A percentile compares a stretch with the other conserved stretches of the same genome.
These are phyloP conservation scores for Ceyx margarethae DNA, from an alignment of 2,113 vertebrate genomes.

Conservation along the genomic window DNA sequence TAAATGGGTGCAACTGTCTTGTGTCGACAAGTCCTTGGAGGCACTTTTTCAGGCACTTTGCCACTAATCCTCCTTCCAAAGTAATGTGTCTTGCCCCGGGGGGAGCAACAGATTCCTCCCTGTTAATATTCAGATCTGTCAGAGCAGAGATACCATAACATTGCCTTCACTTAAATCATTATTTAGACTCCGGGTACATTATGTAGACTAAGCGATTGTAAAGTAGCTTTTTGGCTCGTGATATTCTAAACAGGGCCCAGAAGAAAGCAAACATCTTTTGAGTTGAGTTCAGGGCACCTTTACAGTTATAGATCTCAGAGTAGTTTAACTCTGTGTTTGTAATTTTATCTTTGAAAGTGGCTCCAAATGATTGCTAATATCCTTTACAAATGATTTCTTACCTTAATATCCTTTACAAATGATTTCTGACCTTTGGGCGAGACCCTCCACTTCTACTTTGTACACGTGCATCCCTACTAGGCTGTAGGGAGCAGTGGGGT, in stretches of 20 bases:
- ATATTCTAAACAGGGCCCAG: background rate
- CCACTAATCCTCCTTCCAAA: background rate
- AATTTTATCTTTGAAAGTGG: background rate
- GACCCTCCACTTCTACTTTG: background rate
- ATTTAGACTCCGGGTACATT: conserved; percentile 3
- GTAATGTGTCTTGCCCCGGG: background rate
- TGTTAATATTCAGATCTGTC: conserved; percentile 11
- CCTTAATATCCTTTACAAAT: background rate
- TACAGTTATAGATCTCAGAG: background rate
- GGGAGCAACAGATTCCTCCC: conserved; percentile 5
- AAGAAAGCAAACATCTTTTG: background rate
- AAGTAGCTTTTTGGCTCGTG: conserved; percentile 33
- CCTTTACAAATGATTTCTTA: background rate
- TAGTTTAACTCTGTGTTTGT: background rate
- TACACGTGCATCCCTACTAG: no score
- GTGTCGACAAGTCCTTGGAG: background rate
- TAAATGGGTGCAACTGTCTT: background rate
- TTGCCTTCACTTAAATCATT: conserved; percentile 16
- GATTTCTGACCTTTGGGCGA: background rate
- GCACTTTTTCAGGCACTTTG: conserved; percentile 21
- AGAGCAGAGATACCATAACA: background rate
- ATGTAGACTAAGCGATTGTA: conserved; percentile 1
- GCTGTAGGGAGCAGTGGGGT: background rate
- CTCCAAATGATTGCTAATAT: background rate
- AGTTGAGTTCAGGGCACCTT: background rate